phyloP scores from a whole-genome alignment of 2,888 invertebrate genomes.

The Baccha elongata region DNA sequence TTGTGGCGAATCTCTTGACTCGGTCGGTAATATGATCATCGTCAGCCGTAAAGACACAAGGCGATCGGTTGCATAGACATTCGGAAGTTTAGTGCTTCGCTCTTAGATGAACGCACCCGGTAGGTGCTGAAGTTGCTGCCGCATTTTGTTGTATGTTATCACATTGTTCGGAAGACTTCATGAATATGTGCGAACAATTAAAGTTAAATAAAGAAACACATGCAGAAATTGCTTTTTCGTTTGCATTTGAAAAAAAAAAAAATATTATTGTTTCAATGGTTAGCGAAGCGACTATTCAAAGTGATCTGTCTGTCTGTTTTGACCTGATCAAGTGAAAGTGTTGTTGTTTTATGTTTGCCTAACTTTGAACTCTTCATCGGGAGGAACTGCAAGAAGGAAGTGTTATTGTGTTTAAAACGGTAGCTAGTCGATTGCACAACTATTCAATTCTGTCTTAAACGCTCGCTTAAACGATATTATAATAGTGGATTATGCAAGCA shows the following conservation, averaged over 20 bases:
- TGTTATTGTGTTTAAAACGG: neutral
- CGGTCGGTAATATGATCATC: conserved; percentile 64
- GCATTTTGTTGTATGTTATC: conserved; percentile 20
- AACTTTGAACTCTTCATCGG: conserved; percentile 51
- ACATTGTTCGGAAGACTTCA: conserved; percentile 16
- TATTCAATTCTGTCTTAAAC: neutral
- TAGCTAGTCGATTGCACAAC: conserved; percentile 9
- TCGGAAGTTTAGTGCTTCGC: conserved; percentile 43
- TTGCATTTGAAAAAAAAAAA: conserved; percentile 1
- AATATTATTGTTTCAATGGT: neutral
- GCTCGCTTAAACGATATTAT: neutral
- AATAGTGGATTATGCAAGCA: conserved; percentile 28
- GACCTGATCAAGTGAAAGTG: conserved; percentile 58
- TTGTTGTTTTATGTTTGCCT: conserved; percentile 32
- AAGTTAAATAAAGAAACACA: conserved; percentile 1
- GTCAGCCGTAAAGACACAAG: conserved; percentile 19
- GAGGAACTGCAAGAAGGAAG: conserved; percentile 30
- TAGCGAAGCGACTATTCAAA: neutral
- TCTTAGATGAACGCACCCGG: conserved; percentile 16
- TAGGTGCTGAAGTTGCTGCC: conserved; percentile 8
- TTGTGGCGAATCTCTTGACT: conserved; percentile 57
- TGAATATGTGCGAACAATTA: conserved; percentile 29
- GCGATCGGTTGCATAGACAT: conserved; percentile 50
- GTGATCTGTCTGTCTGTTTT: conserved; percentile 15
- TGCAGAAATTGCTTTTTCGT: neutral